phyloP scores from a whole-genome alignment of 92 coral and sea anemone species.

The Chrysogorgia sp. region DNA sequence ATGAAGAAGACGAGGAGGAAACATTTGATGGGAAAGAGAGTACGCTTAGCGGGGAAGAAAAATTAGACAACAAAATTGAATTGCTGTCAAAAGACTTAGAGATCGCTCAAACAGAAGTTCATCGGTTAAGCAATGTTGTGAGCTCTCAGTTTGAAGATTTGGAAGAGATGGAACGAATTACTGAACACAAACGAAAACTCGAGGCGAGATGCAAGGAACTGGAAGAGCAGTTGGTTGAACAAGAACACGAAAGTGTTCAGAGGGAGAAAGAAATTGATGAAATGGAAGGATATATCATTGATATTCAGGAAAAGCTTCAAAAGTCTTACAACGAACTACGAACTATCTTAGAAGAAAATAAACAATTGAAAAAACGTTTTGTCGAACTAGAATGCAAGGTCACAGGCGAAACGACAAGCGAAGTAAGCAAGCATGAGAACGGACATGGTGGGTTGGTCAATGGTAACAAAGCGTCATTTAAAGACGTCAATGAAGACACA shows the following conservation, averaged over 20 bases:
- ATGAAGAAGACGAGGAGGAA: not conserved
- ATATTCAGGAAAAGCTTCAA: conserved; percentile 35
- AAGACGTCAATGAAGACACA: not conserved
- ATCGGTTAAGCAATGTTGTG: not conserved
- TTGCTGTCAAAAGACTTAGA: conserved; percentile 28
- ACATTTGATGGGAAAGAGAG: not conserved
- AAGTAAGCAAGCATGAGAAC: conserved; percentile 16
- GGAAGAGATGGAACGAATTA: conserved; percentile 38
- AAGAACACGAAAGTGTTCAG: conserved; percentile 33
- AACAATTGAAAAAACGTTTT: conserved; percentile 42
- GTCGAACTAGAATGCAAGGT: conserved; percentile 40
- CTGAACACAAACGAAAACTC: conserved; percentile 31
- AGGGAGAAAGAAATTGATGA: conserved; percentile 42
- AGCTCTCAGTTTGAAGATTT: conserved; percentile 29
- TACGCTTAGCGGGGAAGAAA: not conserved
- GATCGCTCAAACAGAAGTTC: conserved; percentile 27
- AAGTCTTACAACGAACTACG: conserved; percentile 31
- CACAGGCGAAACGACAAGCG: conserved; percentile 28
- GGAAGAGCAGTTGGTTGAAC: conserved; percentile 59
- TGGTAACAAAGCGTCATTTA: conserved; percentile 4
- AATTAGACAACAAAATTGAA: conserved; percentile 4
- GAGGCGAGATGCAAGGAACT: conserved; percentile 40
- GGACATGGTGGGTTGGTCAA: not conserved
- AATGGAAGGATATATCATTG: conserved; percentile 31
- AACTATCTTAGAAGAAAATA: conserved; percentile 32